phyloP scores from a whole-genome alignment of 2,888 invertebrate species.

The Pollenia amentaria region DNA sequence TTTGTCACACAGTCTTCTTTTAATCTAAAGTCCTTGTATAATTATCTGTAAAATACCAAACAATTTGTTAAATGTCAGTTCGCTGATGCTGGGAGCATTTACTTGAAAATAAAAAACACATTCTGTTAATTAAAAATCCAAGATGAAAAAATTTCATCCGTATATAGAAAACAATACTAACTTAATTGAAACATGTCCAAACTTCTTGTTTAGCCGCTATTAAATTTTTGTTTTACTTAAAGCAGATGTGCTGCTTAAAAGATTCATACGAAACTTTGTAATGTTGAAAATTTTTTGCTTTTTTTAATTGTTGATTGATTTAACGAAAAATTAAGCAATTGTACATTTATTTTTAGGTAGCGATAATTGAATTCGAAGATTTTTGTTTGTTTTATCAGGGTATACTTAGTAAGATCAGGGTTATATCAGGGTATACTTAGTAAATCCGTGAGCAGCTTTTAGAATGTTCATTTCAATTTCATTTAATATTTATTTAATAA shows the following conservation, averaged over 20 bases:
- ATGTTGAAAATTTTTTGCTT: constrained; percentile 16
- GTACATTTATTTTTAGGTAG: neutral
- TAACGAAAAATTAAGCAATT: neutral
- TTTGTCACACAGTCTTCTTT: neutral
- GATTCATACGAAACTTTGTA: neutral
- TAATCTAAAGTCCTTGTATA: constrained; percentile 29
- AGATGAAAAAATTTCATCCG: constrained; percentile 15
- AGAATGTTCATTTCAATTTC: no score
- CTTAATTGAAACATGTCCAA: constrained; percentile 44
- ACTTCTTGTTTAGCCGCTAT: neutral
- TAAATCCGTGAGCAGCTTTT: no score
- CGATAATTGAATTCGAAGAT: neutral
- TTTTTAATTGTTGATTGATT: constrained; percentile 11
- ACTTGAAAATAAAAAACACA: neutral
- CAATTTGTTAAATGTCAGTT: constrained; percentile 55
- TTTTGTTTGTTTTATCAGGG: neutral
- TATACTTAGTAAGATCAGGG: no score
- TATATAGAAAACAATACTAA: constrained; percentile 37
- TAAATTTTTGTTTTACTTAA: constrained; percentile 1
- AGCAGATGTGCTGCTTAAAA: constrained; percentile 33
- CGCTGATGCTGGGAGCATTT: neutral
- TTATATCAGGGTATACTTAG: no score
- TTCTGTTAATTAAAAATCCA: constrained; percentile 41
- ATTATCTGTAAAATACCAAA: constrained; percentile 12
- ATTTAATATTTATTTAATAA: no score